Conservation (phyloP, 2,113 vertebrate species). For the Oryzias woworae region DNA sequence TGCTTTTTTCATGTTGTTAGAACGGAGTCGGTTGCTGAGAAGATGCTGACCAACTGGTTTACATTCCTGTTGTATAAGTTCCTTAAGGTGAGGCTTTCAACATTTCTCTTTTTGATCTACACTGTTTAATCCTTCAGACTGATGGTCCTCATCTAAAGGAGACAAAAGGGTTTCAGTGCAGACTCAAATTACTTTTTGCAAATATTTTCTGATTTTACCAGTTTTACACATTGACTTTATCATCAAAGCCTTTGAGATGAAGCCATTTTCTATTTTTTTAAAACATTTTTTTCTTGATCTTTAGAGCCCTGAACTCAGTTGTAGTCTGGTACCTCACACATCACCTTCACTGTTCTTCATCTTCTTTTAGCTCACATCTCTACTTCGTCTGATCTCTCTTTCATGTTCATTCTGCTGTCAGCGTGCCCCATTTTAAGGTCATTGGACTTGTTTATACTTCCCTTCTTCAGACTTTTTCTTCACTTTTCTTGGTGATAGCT, state of each 20-base stretch:
- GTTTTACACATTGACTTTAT: slow-evolving; percentile 2
- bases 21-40: slow-evolving; percentile 74
- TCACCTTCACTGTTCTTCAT: slow-evolving; percentile 27
- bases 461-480: not conserved
- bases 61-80: slow-evolving; percentile 75
- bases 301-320: slow-evolving; percentile 15
- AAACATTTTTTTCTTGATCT: not conserved
- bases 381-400: slow-evolving; percentile 44
- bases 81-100: slow-evolving; percentile 59
- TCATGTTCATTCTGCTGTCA: slow-evolving; percentile 38
- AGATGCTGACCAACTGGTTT: slow-evolving; percentile 78
- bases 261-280: not conserved
- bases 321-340: slow-evolving; percentile 11
- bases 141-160: no score
- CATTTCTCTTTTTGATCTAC: not conserved
- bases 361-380: slow-evolving; percentile 34
- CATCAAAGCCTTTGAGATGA: slow-evolving; percentile 24
- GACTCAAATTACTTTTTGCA: not conserved
- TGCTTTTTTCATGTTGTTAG: slow-evolving; percentile 24
- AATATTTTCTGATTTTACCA: not conserved
- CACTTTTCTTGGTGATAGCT: not conserved
- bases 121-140: not conserved
- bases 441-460: slow-evolving; percentile 13
- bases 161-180: no score
- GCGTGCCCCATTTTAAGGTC: slow-evolving; percentile 45